A percentile compares a stretch with the other conserved stretches of the same genome.
Conservation (phyloP, 2,113 vertebrate species). For the Rhea pennata region DNA sequence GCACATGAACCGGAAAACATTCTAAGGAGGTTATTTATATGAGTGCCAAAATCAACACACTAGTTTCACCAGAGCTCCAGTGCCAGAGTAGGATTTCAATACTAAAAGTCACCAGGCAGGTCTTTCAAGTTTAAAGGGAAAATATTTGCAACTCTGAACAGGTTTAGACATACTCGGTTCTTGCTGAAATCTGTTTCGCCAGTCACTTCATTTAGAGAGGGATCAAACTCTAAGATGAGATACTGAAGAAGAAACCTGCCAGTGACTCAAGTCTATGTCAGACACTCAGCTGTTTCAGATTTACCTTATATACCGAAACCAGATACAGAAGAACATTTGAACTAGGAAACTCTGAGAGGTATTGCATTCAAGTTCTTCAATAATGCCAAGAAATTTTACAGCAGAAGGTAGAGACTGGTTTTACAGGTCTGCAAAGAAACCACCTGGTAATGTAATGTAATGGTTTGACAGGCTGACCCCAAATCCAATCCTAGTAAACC, state of each 20-base stretch:
- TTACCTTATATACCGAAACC: background rate
- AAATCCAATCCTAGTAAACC: background rate
- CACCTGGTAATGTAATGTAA: background rate
- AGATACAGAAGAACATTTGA: conserved; percentile 26
- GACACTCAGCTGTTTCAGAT: background rate
- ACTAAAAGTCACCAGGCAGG: conserved; percentile 49
- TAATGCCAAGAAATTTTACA: background rate
- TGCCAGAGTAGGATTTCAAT: conserved; percentile 54
- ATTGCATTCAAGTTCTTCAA: background rate
- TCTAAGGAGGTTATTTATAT: conserved; percentile 61
- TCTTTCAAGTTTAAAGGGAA: conserved; percentile 49
- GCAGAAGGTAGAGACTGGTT: background rate
- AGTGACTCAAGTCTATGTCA: conserved; percentile 25
- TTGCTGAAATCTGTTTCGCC: conserved; percentile 19
- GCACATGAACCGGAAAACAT: conserved; percentile 51
- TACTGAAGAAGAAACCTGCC: background rate
- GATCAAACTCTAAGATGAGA: background rate
- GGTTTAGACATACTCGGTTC: conserved; percentile 54
- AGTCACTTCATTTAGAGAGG: background rate
- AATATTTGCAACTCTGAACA: conserved; percentile 54
- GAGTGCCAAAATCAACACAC: conserved; percentile 65
- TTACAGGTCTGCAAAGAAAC: background rate
- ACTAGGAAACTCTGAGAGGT: background rate
- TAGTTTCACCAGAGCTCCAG: conserved; percentile 37
- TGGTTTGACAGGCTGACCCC: background rate